Conservation (phyloP, 2,888 invertebrate species). For the Drosophila picticornis region DNA sequence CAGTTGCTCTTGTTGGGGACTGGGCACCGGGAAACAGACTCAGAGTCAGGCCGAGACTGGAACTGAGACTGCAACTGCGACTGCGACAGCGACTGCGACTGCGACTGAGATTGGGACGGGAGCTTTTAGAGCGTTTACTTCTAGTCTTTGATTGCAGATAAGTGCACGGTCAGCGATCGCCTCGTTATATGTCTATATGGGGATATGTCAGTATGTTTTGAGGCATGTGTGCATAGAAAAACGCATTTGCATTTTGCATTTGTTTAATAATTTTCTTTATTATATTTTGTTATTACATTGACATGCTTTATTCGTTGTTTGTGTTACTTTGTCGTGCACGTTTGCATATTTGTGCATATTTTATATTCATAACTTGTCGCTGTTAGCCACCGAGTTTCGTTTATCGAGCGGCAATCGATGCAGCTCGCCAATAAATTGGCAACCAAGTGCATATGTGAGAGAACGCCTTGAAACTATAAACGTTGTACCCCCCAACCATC, state of each 20-base stretch:
- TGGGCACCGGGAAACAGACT: neutral
- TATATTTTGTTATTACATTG: slow-evolving; percentile 76
- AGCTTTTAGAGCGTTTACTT: slow-evolving; percentile 77
- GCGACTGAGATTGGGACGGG: slow-evolving; percentile 42
- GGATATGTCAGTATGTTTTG: neutral
- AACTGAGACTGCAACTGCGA: neutral
- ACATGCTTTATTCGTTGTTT: slow-evolving; percentile 76
- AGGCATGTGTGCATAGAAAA: slow-evolving; percentile 33
- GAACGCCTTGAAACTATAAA: slow-evolving; percentile 69
- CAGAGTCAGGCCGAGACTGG: slow-evolving; percentile 1
- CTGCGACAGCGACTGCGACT: neutral
- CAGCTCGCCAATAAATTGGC: slow-evolving; percentile 79
- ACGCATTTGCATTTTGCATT: slow-evolving; percentile 63
- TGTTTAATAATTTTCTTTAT: slow-evolving; percentile 79
- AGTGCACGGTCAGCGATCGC: slow-evolving; percentile 41
- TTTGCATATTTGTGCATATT: slow-evolving; percentile 81
- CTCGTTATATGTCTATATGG: slow-evolving; percentile 16
- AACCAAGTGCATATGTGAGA: slow-evolving; percentile 42
- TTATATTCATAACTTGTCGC: slow-evolving; percentile 82
- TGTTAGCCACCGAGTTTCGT: slow-evolving; percentile 47
- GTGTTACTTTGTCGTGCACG: slow-evolving; percentile 51
- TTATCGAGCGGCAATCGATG: slow-evolving; percentile 78
- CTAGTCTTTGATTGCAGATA: slow-evolving; percentile 76
- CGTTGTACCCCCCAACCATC: slow-evolving; percentile 4
- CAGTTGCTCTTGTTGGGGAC: slow-evolving; percentile 4